Conservation (phyloP, 1,140 invertebrate genomes). For the Temnothorax curvispinosus region DNA sequence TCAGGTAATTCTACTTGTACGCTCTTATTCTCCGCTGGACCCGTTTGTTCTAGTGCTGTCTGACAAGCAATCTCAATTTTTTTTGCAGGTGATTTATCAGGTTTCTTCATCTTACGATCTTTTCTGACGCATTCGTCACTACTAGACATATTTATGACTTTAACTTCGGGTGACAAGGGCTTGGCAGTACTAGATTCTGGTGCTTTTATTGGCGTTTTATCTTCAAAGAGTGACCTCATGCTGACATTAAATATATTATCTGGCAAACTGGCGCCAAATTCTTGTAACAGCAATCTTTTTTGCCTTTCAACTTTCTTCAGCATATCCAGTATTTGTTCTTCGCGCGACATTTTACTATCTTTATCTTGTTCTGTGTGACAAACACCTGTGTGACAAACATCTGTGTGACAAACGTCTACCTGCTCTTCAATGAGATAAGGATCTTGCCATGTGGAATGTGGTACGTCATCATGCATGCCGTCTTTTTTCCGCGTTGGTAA, state of each 20-base stretch:
- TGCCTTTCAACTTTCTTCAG: constrained; percentile 80
- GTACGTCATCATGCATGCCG: neutral
- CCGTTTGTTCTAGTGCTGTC: constrained; percentile 64
- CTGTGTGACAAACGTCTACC: neutral
- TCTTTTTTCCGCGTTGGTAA: constrained; percentile 63
- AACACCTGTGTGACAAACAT: neutral
- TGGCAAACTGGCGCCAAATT: constrained; percentile 80
- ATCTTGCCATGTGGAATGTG: constrained; percentile 66
- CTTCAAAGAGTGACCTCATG: constrained; percentile 76
- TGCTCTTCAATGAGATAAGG: constrained; percentile 20
- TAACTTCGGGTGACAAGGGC: constrained; percentile 76
- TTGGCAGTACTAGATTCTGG: constrained; percentile 1
- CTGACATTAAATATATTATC: constrained; percentile 79
- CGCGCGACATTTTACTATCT: constrained; percentile 69
- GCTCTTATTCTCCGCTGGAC: constrained; percentile 76
- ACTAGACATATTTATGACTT: constrained; percentile 79
- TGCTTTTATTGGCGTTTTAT: constrained; percentile 17
- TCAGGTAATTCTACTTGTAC: constrained; percentile 75
- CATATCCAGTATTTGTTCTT: constrained; percentile 80
- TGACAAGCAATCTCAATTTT: constrained; percentile 78
- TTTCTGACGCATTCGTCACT: constrained; percentile 61
- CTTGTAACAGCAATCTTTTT: constrained; percentile 78
- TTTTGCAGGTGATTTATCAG: constrained; percentile 28
- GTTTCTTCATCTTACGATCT: constrained; percentile 55
- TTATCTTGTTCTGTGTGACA: constrained; percentile 17